These are phyloP conservation scores for Lepidothrix coronata DNA, from an alignment of 2,113 vertebrate species.

Conservation along the genomic window DNA sequence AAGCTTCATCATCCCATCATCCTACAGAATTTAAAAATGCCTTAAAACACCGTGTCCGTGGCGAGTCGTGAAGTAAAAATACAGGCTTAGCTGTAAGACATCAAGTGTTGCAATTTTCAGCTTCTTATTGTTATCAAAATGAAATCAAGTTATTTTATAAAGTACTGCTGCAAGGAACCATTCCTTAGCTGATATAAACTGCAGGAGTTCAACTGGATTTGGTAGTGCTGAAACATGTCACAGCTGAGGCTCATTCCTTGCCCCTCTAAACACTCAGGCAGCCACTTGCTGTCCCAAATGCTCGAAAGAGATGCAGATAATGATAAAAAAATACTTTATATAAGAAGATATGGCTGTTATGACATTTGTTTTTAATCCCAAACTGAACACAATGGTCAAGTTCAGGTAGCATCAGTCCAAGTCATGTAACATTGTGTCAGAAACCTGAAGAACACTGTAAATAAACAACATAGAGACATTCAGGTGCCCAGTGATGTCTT, in stretches of 20 bases:
- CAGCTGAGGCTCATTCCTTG: not conserved
- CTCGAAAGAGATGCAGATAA: not conserved
- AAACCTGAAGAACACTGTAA: not conserved
- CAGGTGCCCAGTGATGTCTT: not conserved
- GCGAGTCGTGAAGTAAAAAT: not conserved
- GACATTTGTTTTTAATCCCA: not conserved
- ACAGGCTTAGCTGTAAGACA: accelerated
- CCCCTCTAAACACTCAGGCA: not conserved
- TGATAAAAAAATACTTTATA: not conserved
- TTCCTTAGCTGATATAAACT: not conserved
- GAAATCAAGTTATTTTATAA: not conserved
- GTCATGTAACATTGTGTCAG: not conserved
- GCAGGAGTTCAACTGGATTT: not conserved
- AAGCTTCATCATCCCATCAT: not conserved
- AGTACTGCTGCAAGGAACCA: not conserved
- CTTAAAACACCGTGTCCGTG: not conserved
- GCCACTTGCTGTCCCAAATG: not conserved
- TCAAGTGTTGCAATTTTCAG: not conserved
- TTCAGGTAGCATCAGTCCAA: not conserved
- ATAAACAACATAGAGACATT: not conserved
- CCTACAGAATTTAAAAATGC: not conserved
- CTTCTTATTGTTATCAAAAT: not conserved
- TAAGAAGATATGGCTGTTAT: not conserved
- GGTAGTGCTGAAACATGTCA: not conserved
- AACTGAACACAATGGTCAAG: not conserved